These are phyloP conservation scores for Xerus inauris DNA, from an alignment of 2,113 vertebrate species.

Conservation along the genomic window DNA sequence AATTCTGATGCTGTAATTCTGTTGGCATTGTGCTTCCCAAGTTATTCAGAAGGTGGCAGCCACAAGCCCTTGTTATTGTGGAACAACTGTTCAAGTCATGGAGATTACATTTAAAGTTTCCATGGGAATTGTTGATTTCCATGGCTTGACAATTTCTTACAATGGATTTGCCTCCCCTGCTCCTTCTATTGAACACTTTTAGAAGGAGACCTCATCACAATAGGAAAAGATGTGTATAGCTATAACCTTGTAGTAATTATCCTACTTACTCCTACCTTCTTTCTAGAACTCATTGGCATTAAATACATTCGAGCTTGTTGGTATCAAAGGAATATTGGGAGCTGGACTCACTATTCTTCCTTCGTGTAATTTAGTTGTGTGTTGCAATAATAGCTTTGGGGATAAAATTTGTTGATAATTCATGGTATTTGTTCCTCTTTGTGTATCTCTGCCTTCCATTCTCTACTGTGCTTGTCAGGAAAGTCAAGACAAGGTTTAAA, in stretches of 20 bases:
- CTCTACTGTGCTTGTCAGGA: neutral
- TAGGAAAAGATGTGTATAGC: neutral
- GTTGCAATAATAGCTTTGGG: neutral
- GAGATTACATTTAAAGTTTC: neutral
- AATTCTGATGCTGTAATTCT: neutral
- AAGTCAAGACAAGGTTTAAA: neutral
- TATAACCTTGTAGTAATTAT: neutral
- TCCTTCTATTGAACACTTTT: neutral
- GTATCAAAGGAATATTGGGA: neutral
- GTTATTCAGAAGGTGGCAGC: neutral
- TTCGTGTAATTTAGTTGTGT: neutral
- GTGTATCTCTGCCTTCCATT: neutral
- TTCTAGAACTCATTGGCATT: neutral
- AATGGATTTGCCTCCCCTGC: neutral
- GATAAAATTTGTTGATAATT: neutral
- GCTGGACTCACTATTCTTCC: neutral
- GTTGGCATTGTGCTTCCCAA: neutral
- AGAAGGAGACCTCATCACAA: neutral
- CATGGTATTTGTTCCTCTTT: neutral
- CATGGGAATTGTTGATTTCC: neutral
- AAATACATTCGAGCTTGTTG: neutral
- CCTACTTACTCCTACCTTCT: neutral
- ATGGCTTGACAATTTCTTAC: neutral
- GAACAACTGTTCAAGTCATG: neutral
- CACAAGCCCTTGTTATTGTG: neutral